Conservation (phyloP, 2,797 vertebrate species). For the Sternarchorhynchus goeldii region DNA sequence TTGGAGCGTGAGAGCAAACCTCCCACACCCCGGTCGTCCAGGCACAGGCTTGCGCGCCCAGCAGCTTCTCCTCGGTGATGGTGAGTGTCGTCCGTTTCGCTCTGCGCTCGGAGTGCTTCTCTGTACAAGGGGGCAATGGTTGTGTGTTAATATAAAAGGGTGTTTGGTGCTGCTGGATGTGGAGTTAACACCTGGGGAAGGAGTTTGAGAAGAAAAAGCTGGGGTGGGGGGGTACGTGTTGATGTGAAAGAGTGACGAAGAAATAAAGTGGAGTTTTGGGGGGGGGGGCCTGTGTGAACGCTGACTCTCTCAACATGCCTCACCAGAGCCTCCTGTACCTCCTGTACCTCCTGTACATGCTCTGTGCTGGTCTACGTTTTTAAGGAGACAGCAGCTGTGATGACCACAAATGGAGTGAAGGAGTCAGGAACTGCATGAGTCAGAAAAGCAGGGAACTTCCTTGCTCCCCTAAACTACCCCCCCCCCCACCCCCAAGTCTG, state of each 20-base stretch:
- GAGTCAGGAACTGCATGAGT: slow-evolving; percentile 48
- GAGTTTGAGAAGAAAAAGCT: neutral
- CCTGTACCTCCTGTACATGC: neutral
- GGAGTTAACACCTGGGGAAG: neutral
- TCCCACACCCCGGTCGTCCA: too few relatives aligned
- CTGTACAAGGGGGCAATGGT: neutral
- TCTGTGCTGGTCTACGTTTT: slow-evolving; percentile 42
- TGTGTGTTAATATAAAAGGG: neutral
- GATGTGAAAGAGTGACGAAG: neutral
- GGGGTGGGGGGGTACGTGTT: neutral
- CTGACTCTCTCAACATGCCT: slow-evolving; percentile 13
- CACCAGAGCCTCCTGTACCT: slow-evolving; percentile 8
- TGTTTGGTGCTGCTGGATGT: neutral
- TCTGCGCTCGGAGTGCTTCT: neutral
- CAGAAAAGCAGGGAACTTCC: slow-evolving; percentile 48
- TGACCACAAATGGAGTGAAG: slow-evolving; percentile 55
- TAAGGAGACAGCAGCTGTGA: slow-evolving; percentile 26
- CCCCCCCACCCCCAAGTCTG: slow-evolving; percentile 38
- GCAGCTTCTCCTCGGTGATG: slow-evolving; percentile 55
- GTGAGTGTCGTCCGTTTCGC: slow-evolving; percentile 47
- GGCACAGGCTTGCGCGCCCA: neutral
- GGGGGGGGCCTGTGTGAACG: neutral
- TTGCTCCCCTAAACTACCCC: slow-evolving; percentile 15
- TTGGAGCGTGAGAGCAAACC: too few relatives aligned
- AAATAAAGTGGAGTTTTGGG: neutral